A percentile compares a stretch with the other conserved stretches of the same genome.
phyloP scores from a whole-genome alignment of 2,797 vertebrate species.

The Peromyscus aztecus region DNA sequence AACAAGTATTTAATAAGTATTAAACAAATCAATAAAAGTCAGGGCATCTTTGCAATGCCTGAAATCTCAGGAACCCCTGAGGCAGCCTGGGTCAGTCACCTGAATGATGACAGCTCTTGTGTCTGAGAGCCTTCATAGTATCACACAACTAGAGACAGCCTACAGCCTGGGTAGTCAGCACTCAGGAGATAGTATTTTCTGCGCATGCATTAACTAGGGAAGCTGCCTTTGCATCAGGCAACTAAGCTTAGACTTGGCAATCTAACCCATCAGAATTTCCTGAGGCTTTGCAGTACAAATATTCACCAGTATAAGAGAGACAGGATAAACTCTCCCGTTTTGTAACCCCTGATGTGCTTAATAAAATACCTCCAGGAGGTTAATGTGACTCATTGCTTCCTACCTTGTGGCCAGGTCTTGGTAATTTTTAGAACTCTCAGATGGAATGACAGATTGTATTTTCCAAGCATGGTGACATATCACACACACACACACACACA shows the following conservation, averaged over 20 bases:
- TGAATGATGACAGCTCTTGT: not conserved
- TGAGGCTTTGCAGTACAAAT: conserved; percentile 17
- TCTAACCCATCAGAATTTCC: not conserved
- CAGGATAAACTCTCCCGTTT: not conserved
- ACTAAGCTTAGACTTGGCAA: not conserved
- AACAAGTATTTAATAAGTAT: not conserved
- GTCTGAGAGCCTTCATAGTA: not conserved
- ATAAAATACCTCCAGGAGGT: conserved; percentile 60
- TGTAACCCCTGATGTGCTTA: conserved; percentile 8
- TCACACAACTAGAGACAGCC: not conserved
- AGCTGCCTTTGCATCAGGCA: not conserved
- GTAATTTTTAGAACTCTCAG: conserved; percentile 73
- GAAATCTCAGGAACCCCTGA: not conserved
- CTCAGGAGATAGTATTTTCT: not conserved
- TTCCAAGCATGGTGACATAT: not conserved
- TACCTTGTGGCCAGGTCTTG: conserved; percentile 42
- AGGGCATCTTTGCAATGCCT: not conserved
- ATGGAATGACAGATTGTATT: conserved; percentile 68
- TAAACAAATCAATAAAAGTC: not conserved
- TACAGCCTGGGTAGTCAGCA: not conserved
- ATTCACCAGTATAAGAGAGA: conserved; percentile 21
- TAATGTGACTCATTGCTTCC: conserved; percentile 72
- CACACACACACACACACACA: not conserved
- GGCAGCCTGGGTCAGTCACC: not conserved
- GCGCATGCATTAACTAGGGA: not conserved